Evolutionary conservation across 92 coral and sea anemone genomes (phyloP).

Genomic region (Micromussa lordhowensis): DNA sequence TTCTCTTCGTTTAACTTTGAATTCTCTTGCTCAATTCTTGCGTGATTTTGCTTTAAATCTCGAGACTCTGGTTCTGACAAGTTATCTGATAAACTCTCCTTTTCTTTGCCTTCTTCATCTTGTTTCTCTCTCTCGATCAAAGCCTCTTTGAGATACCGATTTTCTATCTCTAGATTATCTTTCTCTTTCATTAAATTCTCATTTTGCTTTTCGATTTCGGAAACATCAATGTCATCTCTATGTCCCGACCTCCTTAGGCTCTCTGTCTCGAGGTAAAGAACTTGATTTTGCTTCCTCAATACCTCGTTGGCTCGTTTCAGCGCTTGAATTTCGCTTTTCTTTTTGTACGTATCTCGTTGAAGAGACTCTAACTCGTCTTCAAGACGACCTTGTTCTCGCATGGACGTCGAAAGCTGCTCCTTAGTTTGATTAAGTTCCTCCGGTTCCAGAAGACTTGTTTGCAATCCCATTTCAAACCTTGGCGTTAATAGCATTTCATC

Average conservation of each 20-base stretch:
- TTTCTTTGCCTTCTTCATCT: conserved; percentile 65
- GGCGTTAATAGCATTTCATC: conserved; percentile 83
- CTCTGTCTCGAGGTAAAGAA: conserved; percentile 91
- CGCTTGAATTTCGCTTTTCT: conserved; percentile 82
- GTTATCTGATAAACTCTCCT: conserved; percentile 48
- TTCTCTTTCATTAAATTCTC: conserved; percentile 72
- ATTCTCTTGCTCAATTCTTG: conserved; percentile 69
- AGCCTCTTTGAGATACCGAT: conserved; percentile 61
- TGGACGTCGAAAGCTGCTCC: conserved; percentile 67
- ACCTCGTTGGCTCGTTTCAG: conserved; percentile 90
- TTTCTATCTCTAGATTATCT: conserved; percentile 71
- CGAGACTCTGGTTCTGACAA: conserved; percentile 62
- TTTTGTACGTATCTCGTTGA: conserved; percentile 71
- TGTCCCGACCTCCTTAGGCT: conserved; percentile 71
- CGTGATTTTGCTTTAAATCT: conserved; percentile 49
- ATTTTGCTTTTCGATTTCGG: conserved; percentile 55
- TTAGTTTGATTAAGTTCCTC: conserved; percentile 78
- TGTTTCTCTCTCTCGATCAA: conserved; percentile 65
- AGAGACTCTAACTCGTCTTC: conserved; percentile 73
- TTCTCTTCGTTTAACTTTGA: conserved; percentile 70
- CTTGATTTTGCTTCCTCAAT: conserved; percentile 92
- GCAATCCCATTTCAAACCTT: conserved; percentile 85
- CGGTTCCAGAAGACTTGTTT: conserved; percentile 74
- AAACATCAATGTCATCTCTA: conserved; percentile 36
- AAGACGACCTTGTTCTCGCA: conserved; percentile 70